These are phyloP conservation scores for Blennius ocellaris DNA, from an alignment of 2,113 vertebrate species.

Conservation along the genomic window DNA sequence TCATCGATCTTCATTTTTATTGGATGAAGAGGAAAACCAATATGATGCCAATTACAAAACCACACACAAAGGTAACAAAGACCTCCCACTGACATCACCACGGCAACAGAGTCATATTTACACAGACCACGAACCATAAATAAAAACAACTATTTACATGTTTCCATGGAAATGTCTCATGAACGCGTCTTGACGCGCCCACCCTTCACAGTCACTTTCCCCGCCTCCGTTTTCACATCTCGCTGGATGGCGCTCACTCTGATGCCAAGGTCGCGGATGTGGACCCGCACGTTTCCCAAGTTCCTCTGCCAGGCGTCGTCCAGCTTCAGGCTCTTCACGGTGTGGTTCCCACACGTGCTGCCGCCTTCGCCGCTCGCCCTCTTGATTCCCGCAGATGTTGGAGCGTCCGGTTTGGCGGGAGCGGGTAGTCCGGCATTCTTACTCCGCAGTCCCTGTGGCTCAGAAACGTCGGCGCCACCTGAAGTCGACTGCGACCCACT, in stretches of 20 bases:
- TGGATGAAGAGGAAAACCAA: constrained; percentile 43
- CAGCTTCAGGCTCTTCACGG: constrained; percentile 37
- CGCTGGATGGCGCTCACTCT: neutral
- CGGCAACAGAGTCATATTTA: constrained; percentile 32
- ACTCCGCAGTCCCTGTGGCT: neutral
- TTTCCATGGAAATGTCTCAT: constrained; percentile 20
- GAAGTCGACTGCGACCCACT: no score
- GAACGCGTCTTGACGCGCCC: constrained; percentile 36
- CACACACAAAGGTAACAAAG: constrained; percentile 27
- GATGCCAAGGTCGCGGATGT: constrained; percentile 63
- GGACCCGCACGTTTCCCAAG: constrained; percentile 52
- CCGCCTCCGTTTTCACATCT: constrained; percentile 34
- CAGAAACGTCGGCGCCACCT: neutral
- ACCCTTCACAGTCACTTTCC: neutral
- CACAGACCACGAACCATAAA: constrained; percentile 37
- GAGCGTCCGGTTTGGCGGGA: neutral
- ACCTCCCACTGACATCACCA: constrained; percentile 14
- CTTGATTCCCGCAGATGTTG: constrained; percentile 10
- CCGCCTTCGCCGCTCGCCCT: neutral
- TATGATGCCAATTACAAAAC: constrained; percentile 51
- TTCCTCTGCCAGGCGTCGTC: constrained; percentile 60
- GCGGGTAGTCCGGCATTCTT: neutral
- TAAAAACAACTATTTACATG: constrained; percentile 53
- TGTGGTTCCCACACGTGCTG: no score
- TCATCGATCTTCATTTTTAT: constrained; percentile 44